A percentile compares a stretch with the other conserved stretches of the same genome.
Conservation (phyloP, 2,888 invertebrate genomes). For the Pseudoips prasinana region DNA sequence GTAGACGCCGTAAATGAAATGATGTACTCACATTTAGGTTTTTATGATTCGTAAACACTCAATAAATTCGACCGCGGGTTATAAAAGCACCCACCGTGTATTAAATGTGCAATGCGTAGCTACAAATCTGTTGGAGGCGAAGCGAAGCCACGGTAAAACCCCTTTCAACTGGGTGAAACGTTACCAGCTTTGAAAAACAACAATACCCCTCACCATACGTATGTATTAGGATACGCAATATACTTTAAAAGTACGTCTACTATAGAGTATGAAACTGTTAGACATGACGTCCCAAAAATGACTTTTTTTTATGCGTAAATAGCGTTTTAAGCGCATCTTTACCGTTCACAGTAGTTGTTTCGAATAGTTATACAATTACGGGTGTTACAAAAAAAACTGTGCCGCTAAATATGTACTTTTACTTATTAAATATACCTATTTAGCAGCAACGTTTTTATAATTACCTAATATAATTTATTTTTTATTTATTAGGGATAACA, state of each 20-base stretch:
- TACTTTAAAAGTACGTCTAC: conserved; percentile 62
- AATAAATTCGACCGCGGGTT: conserved; percentile 63
- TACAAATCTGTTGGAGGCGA: conserved; percentile 62
- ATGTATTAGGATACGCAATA: conserved; percentile 73
- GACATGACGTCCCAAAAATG: conserved; percentile 29
- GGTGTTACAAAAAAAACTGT: too few relatives aligned
- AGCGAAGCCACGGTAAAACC: conserved; percentile 50
- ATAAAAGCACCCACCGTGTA: conserved; percentile 51
- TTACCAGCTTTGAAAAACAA: conserved; percentile 75
- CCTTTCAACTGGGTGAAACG: conserved; percentile 59
- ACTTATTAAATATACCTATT: too few relatives aligned
- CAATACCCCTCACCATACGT: conserved; percentile 70
- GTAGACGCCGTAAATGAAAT: conserved; percentile 41
- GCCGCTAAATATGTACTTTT: too few relatives aligned
- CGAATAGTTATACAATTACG: too few relatives aligned
- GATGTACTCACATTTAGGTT: conserved; percentile 60
- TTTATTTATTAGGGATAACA: too few relatives aligned
- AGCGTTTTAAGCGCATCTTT: too few relatives aligned
- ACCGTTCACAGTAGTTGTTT: too few relatives aligned
- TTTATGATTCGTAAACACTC: conserved; percentile 74
- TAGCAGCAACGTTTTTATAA: too few relatives aligned
- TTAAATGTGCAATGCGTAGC: conserved; percentile 51
- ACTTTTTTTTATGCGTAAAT: too few relatives aligned
- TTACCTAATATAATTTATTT: too few relatives aligned
- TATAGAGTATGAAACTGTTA: conserved; percentile 42